These are phyloP conservation scores for Oryzias javanicus DNA, from an alignment of 2,113 vertebrate genomes.

Conservation along the genomic window DNA sequence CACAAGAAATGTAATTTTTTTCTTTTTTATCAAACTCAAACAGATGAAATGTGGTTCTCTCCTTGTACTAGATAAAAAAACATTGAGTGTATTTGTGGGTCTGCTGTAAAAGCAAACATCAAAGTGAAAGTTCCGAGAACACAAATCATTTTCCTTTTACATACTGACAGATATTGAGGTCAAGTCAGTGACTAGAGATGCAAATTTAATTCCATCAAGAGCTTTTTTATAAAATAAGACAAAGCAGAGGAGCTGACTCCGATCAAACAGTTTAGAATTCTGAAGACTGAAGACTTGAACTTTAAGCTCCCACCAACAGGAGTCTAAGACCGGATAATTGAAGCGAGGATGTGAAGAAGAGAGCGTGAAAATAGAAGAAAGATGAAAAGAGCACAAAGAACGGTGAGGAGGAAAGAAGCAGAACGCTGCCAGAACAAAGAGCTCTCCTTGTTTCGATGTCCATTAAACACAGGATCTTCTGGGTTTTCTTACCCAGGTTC, in stretches of 20 bases:
- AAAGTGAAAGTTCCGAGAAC: too few relatives aligned
- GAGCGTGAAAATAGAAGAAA: neutral
- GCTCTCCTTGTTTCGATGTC: neutral
- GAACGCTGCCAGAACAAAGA: constrained; percentile 13
- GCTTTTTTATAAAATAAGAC: too few relatives aligned
- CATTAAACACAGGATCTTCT: neutral
- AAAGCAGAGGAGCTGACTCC: neutral
- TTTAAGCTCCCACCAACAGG: constrained; percentile 31
- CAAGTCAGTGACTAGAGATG: too few relatives aligned
- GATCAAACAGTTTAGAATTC: constrained; percentile 33
- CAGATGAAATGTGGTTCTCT: too few relatives aligned
- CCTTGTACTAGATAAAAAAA: too few relatives aligned
- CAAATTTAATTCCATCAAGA: too few relatives aligned
- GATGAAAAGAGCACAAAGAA: constrained; percentile 4
- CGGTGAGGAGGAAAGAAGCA: neutral
- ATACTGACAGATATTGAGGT: too few relatives aligned
- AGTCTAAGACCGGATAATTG: neutral
- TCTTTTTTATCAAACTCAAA: too few relatives aligned
- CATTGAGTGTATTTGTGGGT: too few relatives aligned
- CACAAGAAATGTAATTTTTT: too few relatives aligned
- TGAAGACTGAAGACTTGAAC: constrained; percentile 29
- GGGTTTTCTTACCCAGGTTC: neutral
- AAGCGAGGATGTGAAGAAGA: constrained; percentile 9
- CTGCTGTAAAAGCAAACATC: too few relatives aligned
- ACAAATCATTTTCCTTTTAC: too few relatives aligned